Evolutionary conservation across 1,140 invertebrate species (phyloP), one percentile per base, ranked within the genome.

Genomic region (Brachionus rubens): DNA sequence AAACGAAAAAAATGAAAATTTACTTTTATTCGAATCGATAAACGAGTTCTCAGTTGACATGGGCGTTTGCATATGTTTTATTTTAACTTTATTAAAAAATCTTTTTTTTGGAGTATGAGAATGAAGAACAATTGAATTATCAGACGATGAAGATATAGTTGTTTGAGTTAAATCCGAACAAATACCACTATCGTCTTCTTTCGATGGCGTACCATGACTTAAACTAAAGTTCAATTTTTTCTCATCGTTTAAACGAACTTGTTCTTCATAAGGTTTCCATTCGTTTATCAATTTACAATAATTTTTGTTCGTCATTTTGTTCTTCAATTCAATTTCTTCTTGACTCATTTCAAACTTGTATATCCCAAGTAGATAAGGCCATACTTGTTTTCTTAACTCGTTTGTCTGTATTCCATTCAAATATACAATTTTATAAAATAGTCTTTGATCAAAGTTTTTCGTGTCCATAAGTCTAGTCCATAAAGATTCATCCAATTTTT

Each of bases 321-420:
- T 50, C 50, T 54, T 72, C 0, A 36, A 16, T 19, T 50, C 43
- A 40, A 72, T 50, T 56, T 75, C 21, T 78, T 90, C 88, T 3
- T 83, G 77, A 9, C 89, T 89, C 80, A 89, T 91, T 26, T 90
- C 89, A 84, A 94, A 94, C 81, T 88, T 87, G 80, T 93, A 93
- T 83, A 94, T 91, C 41, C 91, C 91, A 10, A 96, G 83, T 33
- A 96, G 85, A 82, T 93, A 95, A 0, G 93, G 93, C 93, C 93
- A 95, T 3, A 94, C 90, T 86, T 50, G 19, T 48, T 33, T 54
- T 9, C 68, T 19, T 30, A 72, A 40, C 24, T 72, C 28, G 5
- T 72, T 54, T 16, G 46, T 72, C 19, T 48, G 30, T 40, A 72
- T 72, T 3, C 68, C 68, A 30, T 72, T 47, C 19, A 33, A 10